Conservation (phyloP, 1,140 invertebrate species). For the Alviniconcha marisindica region DNA sequence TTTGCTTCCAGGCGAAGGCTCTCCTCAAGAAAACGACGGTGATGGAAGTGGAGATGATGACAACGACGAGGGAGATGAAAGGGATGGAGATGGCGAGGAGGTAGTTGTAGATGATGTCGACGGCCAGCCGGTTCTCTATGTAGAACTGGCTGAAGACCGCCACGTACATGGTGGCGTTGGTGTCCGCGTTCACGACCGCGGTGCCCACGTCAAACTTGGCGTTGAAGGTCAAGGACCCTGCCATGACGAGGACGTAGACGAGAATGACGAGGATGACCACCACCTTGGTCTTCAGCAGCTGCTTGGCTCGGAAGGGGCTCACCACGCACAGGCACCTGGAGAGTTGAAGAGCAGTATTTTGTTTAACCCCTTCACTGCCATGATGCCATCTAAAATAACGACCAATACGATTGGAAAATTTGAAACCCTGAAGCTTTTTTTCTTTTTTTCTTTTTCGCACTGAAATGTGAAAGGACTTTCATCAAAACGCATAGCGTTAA, state of each 20-base stretch:
- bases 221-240: not conserved
- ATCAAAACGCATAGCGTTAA: too few species aligned
- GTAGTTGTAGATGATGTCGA: conserved; percentile 25
- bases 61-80: conserved; percentile 32
- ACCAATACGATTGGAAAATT: too few species aligned
- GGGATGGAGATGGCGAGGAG: conserved; percentile 27
- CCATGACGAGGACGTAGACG: conserved; percentile 12
- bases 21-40: conserved; percentile 33
- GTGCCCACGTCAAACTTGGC: conserved; percentile 6
- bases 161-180: conserved; percentile 1
- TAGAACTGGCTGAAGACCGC: not conserved
- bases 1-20: not conserved
- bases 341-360: not conserved
- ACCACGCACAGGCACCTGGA: conserved; percentile 31
- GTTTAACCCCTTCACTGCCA: too few species aligned
- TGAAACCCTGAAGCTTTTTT: too few species aligned
- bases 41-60: conserved; percentile 1
- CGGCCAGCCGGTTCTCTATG: not conserved
- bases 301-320: conserved; percentile 9
- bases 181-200: not conserved
- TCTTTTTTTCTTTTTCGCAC: too few species aligned
- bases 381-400: too few species aligned
- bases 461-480: too few species aligned
- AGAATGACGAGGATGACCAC: not conserved
- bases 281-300: conserved; percentile 16